phyloP scores from a whole-genome alignment of 2,797 vertebrate species.

The Sparus aurata region DNA sequence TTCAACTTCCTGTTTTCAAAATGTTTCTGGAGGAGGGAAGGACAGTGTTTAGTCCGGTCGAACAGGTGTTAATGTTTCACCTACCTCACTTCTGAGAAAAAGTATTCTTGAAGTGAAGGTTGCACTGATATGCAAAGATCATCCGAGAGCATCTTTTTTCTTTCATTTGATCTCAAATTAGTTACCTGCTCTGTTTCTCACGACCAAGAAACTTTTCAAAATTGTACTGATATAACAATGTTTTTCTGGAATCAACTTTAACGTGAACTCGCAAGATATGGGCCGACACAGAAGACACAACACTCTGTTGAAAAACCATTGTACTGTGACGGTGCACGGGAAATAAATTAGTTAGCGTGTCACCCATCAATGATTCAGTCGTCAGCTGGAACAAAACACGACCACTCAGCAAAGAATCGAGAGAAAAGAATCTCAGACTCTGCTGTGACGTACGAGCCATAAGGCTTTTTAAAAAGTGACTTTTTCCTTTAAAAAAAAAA shows the following conservation, averaged over 20 bases:
- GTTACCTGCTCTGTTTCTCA: not conserved
- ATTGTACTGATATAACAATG: not conserved
- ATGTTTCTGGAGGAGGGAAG: too few species aligned
- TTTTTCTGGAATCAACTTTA: not conserved
- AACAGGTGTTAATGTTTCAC: not conserved
- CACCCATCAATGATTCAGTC: constrained; percentile 43
- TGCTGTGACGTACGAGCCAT: not conserved
- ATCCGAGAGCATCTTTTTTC: not conserved
- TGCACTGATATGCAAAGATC: not conserved
- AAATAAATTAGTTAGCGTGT: constrained; percentile 49
- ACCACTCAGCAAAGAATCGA: constrained; percentile 2
- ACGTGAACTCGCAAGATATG: not conserved
- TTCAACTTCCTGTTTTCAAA: too few species aligned
- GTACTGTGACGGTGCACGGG: not conserved
- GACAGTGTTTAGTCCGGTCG: not conserved
- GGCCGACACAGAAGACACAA: not conserved
- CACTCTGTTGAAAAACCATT: not conserved
- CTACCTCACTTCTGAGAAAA: not conserved
- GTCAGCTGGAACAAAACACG: constrained; percentile 36
- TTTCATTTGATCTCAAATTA: not conserved
- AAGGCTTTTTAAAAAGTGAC: not conserved
- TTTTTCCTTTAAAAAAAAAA: not conserved
- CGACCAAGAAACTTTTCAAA: not conserved
- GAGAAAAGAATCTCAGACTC: not conserved
- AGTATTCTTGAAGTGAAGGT: not conserved